A percentile compares a stretch with the other conserved stretches of the same genome.
Evolutionary conservation across 2,797 vertebrate species (phyloP).

Genomic region (Antrozous pallidus): DNA sequence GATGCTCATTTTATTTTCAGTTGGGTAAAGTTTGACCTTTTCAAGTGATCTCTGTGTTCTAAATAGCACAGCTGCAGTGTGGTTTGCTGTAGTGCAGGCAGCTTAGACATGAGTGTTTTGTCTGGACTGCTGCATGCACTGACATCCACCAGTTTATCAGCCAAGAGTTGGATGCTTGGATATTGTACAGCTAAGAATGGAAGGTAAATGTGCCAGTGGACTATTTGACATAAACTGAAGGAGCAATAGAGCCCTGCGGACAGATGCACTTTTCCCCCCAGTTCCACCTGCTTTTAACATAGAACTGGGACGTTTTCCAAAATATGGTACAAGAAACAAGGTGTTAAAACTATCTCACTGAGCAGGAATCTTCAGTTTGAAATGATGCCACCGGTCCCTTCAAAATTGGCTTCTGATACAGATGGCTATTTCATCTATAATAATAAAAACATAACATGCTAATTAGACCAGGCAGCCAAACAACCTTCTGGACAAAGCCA

Average conservation of each 20-base stretch:
- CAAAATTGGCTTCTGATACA: background rate
- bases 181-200: background rate
- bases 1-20: background rate
- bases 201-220: background rate
- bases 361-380: conserved; percentile 3
- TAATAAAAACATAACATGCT: no score
- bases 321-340: conserved; percentile 45
- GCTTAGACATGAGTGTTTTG: background rate
- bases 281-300: conserved; percentile 22
- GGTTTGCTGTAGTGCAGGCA: background rate
- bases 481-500: no score
- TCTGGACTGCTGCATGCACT: background rate
- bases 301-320: conserved; percentile 55
- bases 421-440: background rate
- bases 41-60: background rate
- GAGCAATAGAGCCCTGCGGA: conserved; percentile 41
- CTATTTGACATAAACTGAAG: conserved; percentile 57
- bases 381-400: background rate
- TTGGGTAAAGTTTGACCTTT: background rate
- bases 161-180: background rate
- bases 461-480: no score
- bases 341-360: conserved; percentile 20
- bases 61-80: background rate
- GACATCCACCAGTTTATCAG: conserved; percentile 16
- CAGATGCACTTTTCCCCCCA: conserved; percentile 26